Conservation (phyloP, 2,797 vertebrate genomes). For the Channallabes apus region DNA sequence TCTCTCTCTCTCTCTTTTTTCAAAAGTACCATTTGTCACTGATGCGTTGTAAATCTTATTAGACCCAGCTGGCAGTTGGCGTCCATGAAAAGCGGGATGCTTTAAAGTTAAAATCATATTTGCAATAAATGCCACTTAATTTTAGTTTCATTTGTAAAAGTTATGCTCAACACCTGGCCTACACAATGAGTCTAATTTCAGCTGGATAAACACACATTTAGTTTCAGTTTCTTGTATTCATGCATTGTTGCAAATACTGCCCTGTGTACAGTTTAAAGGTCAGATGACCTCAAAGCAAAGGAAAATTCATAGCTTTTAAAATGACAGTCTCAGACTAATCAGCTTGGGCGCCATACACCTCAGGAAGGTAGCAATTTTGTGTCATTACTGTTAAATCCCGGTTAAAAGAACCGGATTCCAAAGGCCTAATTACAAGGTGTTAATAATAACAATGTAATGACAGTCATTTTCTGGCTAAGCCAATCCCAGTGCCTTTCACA, state of each 20-base stretch:
- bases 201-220: background rate
- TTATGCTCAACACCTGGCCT: background rate
- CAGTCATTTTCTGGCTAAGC: slow-evolving; percentile 92
- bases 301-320: slow-evolving; percentile 77
- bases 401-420: slow-evolving; percentile 97
- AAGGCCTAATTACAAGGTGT: slow-evolving; percentile 99
- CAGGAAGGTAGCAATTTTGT: slow-evolving; percentile 97
- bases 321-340: slow-evolving; percentile 90
- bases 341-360: slow-evolving; percentile 94
- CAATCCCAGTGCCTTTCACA: slow-evolving; percentile 85
- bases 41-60: slow-evolving; percentile 41
- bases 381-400: slow-evolving; percentile 96
- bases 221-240: background rate
- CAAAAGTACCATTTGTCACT: slow-evolving; percentile 31
- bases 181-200: background rate
- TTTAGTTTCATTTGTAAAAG: slow-evolving; percentile 21
- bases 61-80: slow-evolving; percentile 25
- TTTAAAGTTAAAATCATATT: slow-evolving; percentile 18
- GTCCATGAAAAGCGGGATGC: slow-evolving; percentile 2
- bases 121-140: background rate
- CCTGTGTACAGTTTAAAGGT: slow-evolving; percentile 18
- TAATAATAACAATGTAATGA: slow-evolving; percentile 99
- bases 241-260: slow-evolving; percentile 13
- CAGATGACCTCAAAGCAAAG: slow-evolving; percentile 64
- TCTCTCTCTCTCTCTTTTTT: background rate